Percentiles rank a stretch among this genome's conserved stretches.
These are phyloP conservation scores for Peromyscus leucopus DNA, from an alignment of 2,113 vertebrate genomes.

Conservation along the genomic window DNA sequence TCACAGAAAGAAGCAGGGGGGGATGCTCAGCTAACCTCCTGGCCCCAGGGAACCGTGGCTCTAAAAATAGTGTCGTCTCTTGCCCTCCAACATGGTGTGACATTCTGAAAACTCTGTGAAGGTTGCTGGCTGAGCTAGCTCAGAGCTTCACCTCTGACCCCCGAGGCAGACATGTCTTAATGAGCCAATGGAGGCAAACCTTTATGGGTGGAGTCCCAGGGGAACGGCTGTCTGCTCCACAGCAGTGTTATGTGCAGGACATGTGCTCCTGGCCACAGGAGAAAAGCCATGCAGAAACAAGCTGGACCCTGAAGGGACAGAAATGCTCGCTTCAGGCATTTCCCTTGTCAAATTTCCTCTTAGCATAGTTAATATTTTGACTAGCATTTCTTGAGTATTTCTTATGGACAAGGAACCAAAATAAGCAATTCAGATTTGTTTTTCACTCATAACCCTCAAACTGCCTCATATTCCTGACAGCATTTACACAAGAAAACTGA, in stretches of 20 bases:
- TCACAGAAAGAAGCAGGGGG: neutral
- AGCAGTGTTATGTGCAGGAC: neutral
- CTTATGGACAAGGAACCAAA: neutral
- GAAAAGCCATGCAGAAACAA: constrained; percentile 45
- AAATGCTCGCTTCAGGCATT: neutral
- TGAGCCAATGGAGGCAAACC: constrained; percentile 21
- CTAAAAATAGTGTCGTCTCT: constrained; percentile 9
- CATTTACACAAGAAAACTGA: constrained; percentile 37
- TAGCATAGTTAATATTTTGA: neutral
- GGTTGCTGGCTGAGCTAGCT: neutral
- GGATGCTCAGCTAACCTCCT: neutral
- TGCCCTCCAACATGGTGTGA: neutral
- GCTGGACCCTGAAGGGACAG: neutral
- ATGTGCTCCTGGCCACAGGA: constrained; percentile 52
- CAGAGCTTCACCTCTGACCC: neutral
- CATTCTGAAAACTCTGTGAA: constrained; percentile 12
- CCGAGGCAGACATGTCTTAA: neutral
- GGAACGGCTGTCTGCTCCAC: constrained; percentile 34
- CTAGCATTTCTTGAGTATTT: neutral
- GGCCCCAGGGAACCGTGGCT: neutral
- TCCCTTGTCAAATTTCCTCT: constrained; percentile 49
- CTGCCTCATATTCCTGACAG: neutral
- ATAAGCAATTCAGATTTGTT: neutral
- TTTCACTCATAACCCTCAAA: neutral
- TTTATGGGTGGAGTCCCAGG: constrained; percentile 51